phyloP scores from a whole-genome alignment of 2,888 invertebrate genomes.

The Agriopis aurantiaria region DNA sequence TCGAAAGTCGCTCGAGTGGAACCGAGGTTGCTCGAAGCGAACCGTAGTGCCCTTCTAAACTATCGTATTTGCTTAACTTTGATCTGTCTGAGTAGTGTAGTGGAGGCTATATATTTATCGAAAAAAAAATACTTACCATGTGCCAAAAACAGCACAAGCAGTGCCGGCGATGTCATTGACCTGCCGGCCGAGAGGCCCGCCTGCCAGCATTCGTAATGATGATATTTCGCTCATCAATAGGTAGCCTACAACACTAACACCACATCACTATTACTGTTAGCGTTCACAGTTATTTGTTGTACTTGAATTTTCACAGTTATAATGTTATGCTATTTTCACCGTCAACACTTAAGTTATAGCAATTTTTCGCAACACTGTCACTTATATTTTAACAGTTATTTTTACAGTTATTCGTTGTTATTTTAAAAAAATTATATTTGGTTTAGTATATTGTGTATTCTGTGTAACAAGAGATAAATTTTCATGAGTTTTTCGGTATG shows the following conservation, averaged over 20 bases:
- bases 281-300: constrained; percentile 6
- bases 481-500: no score
- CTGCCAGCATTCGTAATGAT: constrained; percentile 71
- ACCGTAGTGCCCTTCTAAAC: no score
- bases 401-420: neutral
- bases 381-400: constrained; percentile 18
- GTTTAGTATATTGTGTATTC: no score
- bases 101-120: neutral
- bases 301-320: constrained; percentile 11
- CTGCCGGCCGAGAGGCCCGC: constrained; percentile 75
- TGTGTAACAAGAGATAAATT: no score
- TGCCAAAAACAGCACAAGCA: constrained; percentile 72
- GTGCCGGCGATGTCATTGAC: constrained; percentile 82
- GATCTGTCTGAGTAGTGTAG: no score
- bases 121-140: constrained; percentile 69
- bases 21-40: no score
- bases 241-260: constrained; percentile 14
- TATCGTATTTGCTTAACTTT: no score
- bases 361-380: neutral
- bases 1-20: no score
- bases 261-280: constrained; percentile 18
- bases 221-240: constrained; percentile 53
- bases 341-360: constrained; percentile 4
- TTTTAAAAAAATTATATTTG: no score
- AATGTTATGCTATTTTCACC: neutral